These are phyloP conservation scores for Papilio helenus DNA, from an alignment of 1,140 invertebrate genomes.

Conservation along the genomic window DNA sequence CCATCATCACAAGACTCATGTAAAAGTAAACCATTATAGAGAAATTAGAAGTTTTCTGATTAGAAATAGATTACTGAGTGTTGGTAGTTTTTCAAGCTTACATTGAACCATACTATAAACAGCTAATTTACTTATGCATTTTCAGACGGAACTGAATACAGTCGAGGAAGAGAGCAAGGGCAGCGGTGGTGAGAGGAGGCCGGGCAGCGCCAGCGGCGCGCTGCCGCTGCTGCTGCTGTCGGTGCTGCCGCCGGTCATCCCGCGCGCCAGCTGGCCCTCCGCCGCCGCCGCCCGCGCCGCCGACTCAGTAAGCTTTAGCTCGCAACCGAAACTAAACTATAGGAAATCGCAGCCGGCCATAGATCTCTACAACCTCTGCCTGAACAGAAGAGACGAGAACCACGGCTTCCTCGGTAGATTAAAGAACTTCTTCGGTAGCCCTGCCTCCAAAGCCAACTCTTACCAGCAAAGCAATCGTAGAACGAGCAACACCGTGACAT, in stretches of 20 bases:
- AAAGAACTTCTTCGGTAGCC: constrained; percentile 85
- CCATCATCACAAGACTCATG: not conserved
- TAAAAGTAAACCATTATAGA: not conserved
- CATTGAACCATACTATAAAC: not conserved
- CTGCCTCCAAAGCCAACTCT: too few relatives aligned
- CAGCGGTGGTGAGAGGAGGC: constrained; percentile 72
- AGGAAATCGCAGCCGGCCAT: constrained; percentile 82
- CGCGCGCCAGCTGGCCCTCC: constrained; percentile 89
- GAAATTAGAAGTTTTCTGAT: not conserved
- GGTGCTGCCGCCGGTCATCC: constrained; percentile 88
- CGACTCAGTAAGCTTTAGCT: constrained; percentile 85
- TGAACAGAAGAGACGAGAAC: constrained; percentile 84
- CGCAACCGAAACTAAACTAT: constrained; percentile 86
- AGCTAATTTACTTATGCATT: constrained; percentile 28
- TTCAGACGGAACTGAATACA: constrained; percentile 81
- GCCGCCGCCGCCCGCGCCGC: constrained; percentile 84
- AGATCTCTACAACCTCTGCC: constrained; percentile 83
- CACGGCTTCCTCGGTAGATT: constrained; percentile 82
- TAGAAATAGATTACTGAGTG: not conserved
- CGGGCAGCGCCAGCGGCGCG: constrained; percentile 87
- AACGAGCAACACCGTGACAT: too few relatives aligned
- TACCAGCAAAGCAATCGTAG: too few relatives aligned
- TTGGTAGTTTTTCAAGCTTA: constrained; percentile 2
- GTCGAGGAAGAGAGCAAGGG: constrained; percentile 72
- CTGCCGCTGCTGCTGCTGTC: constrained; percentile 87